phyloP scores from a whole-genome alignment of 37 sponge, comb jelly and placozoan species.

The Beroe forskalii region DNA sequence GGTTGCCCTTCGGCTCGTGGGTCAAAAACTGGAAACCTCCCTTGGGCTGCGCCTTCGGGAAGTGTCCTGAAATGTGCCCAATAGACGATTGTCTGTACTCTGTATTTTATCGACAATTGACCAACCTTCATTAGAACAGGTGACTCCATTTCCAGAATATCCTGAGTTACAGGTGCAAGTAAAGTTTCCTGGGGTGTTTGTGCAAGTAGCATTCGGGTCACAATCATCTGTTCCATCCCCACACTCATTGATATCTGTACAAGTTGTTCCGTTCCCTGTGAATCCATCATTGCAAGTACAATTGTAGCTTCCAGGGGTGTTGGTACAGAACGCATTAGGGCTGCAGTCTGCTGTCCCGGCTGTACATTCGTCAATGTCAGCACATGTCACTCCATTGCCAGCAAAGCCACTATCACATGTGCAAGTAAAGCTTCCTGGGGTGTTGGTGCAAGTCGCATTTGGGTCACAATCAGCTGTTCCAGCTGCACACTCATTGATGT shows the following conservation, averaged over 20 bases:
- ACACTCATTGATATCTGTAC: background rate
- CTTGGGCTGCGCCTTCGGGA: too few species aligned
- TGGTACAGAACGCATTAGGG: constrained; percentile 2
- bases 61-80: too few species aligned
- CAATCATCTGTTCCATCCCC: background rate
- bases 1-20: too few species aligned
- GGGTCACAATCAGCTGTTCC: too few species aligned
- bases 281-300: background rate
- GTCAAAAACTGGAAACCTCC: too few species aligned
- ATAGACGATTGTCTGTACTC: too few species aligned
- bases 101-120: too few species aligned
- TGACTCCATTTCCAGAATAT: background rate
- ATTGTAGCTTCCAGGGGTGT: background rate
- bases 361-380: constrained; percentile 9
- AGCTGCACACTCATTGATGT: too few species aligned
- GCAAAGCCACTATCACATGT: too few species aligned
- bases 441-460: too few species aligned
- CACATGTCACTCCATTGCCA: too few species aligned
- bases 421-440: too few species aligned
- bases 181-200: background rate
- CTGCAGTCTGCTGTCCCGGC: background rate
- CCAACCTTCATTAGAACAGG: background rate
- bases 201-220: background rate
- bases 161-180: background rate
- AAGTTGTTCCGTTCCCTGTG: background rate